Evolutionary conservation across 2,888 invertebrate genomes (phyloP), one percentile per base, ranked within the genome.

Genomic region (Labia minor): DNA sequence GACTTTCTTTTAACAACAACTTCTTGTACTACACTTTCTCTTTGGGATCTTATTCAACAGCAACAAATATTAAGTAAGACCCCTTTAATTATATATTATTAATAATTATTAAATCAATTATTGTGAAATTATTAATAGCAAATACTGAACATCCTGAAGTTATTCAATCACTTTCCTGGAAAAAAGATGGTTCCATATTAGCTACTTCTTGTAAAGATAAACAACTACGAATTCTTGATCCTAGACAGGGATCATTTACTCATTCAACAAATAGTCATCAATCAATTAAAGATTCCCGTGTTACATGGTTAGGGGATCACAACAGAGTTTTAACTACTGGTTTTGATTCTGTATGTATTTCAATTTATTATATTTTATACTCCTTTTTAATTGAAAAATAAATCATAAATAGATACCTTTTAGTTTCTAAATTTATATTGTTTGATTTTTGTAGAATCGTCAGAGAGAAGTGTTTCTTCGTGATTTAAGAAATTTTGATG

Each of bases 171-270:
- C 82, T 92, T 0, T 89, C 89, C 69, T 97, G 96, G 96, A 90
- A 90, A 76, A 86, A 87, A 70, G 92, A 94, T 75, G 96, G 96
- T 10, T 83, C 83, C 65, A 80, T 84, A 1, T 75, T 96, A 66
- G 91, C 90, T 4, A 92, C 94, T 0, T 90, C 94, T 0, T 91
- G 92, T 78, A 95, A 95, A 78, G 97, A 97, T 77, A 92, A 92
- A 76, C 87, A 87, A 77, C 83, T 96, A 1, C 84, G 95, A 66
- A 84, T 96, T 37, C 81, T 92, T 72, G 94, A 96, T 78, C 94
- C 95, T 0, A 81, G 92, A 33, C 79, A 79, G 19, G 81, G 81
- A 0, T 78, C 85, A 0, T 85, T 87, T 68, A 72, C 74, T 10
- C 73, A 76, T 65, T 72, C 71, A 11, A 75, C 77, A 37, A 85